Base-by-base conservation (phyloP, 2,888 invertebrate genomes). In the Limnephilus lunatus region DNA sequence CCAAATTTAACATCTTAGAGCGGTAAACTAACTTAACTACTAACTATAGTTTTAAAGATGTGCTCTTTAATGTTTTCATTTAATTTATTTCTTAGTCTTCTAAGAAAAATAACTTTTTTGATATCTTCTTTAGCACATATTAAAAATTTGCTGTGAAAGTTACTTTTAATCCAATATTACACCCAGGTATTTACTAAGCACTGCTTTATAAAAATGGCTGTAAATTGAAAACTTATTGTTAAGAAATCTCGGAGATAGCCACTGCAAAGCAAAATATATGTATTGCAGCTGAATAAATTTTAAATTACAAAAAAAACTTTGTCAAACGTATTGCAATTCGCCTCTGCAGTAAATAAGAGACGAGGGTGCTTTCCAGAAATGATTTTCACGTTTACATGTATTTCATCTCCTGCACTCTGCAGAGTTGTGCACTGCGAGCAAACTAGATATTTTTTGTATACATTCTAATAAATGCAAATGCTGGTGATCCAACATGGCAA, bases 351-450 rank as follows among this genome's bases (percentile, higher is more conserved):
- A 68, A 30, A 86, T 48, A 30, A 48, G 44, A 86, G 44, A 30
- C 44, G 39, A 15, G 44, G n/a, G 86, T 7, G 30, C 86, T 68
- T 68, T 31, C 31, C 31, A 25, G 88, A 19, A 88, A 88, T 68
- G 68, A 88, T 88, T 88, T 88, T 88, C 35, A 68, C 68, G 68
- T 88, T 68, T 15, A 53, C 68, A 25, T 88, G 68, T 80, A 88
- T 88, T 88, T 88, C 68, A 48, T 48, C 48, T 19, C 30, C 32
- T 30, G 53, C 68, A n/a, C 9, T 31, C 30, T 31, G n/a, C 85
- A 85, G 39, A 68, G n/a, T 9, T 30, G 48, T 30, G 86, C 11
- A 44, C 25, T 83, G 14, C 48, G 25, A 39, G 30, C 44, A 86
- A 44, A 30, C 39, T 44, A 25, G n/a, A 86, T 86, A 44, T 86